Conservation (phyloP, 2,113 vertebrate species). For the Psittacara wagleri region DNA sequence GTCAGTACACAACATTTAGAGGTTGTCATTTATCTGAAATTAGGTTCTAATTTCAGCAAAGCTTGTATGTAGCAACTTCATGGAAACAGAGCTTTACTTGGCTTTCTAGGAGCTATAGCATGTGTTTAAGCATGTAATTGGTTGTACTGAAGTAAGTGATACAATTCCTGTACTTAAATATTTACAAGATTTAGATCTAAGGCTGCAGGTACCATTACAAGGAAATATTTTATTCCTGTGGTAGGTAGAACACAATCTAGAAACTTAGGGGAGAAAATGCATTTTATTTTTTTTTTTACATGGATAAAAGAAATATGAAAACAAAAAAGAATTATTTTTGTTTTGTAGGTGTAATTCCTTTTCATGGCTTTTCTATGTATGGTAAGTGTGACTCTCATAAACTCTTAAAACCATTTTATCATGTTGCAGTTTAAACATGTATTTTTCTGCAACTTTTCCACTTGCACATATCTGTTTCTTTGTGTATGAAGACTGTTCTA, state of each 20-base stretch:
- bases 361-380: slow-evolving; percentile 99
- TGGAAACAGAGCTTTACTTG: background rate
- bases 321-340: slow-evolving; percentile 8
- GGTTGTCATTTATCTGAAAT: slow-evolving; percentile 29
- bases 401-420: background rate
- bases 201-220: background rate
- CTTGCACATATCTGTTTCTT: background rate
- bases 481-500: background rate
- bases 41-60: slow-evolving; percentile 15
- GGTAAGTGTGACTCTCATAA: slow-evolving; percentile 79
- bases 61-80: background rate
- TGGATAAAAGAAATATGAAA: background rate
- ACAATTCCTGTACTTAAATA: background rate
- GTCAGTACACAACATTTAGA: background rate
- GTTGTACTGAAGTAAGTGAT: background rate
- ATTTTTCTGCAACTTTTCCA: background rate
- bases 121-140: background rate
- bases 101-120: background rate
- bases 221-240: background rate
- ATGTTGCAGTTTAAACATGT: background rate
- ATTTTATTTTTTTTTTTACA: background rate
- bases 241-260: background rate
- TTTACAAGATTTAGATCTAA: background rate
- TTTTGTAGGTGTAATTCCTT: slow-evolving; percentile 92
- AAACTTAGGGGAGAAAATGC: background rate